A percentile compares a stretch with the other conserved stretches of the same genome.
Conservation (phyloP, 2,113 vertebrate genomes). For the Lepidiolamprologus cunningtoni region DNA sequence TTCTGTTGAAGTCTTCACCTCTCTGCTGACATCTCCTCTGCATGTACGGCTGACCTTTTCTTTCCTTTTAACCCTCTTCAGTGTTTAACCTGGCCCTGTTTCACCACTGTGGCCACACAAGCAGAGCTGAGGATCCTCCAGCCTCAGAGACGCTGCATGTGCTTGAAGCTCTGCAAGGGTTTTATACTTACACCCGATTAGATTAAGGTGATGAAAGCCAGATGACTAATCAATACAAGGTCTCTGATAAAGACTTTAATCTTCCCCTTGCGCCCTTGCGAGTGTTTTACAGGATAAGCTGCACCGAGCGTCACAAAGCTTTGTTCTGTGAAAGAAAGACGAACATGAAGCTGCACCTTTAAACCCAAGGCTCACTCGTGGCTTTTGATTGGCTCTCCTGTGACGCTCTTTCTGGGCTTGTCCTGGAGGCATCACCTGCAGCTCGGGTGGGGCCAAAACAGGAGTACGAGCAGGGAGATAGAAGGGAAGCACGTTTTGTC, state of each 20-base stretch:
- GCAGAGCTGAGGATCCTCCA: neutral
- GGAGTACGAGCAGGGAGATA: neutral
- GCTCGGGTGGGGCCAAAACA: neutral
- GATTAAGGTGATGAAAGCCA: neutral
- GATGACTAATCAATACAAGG: neutral
- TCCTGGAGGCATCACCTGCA: neutral
- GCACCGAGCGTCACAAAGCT: neutral
- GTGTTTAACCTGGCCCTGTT: neutral
- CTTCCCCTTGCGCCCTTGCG: neutral
- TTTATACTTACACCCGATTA: neutral
- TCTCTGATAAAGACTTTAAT: neutral
- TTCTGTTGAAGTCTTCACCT: neutral
- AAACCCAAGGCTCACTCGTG: neutral
- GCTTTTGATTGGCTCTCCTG: neutral
- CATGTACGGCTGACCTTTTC: neutral
- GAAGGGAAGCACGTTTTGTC: neutral
- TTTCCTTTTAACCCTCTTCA: neutral
- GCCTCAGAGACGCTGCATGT: neutral
- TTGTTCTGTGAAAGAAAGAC: neutral
- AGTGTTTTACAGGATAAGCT: neutral
- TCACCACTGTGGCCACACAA: neutral
- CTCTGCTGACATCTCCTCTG: neutral
- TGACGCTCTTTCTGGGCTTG: neutral
- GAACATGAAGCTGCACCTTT: neutral
- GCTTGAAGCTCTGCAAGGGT: neutral